Base-by-base conservation (phyloP, 2,888 invertebrate genomes). In the Meteorus colon region DNA sequence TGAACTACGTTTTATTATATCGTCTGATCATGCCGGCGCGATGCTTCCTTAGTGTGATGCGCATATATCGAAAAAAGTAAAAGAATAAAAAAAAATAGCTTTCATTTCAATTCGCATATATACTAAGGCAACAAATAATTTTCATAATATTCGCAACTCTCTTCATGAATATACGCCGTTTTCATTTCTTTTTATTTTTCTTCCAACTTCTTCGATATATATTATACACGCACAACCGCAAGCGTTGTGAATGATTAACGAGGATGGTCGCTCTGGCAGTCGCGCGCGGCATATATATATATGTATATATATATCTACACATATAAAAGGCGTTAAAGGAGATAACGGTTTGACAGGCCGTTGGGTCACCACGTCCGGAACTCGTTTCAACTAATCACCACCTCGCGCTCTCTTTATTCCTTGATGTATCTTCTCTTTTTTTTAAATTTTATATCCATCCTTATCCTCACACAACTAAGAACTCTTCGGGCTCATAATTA, bases 271-370 rank as follows among this genome's bases (percentile, higher is more conserved):
- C 69, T 55, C 63, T 60, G 62, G 73, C 73, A 76, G 75, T 72
- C 66, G 73, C 59, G 65, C 55, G 55, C 55, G 55, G 55, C n/a
- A 55, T 55, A 77, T 74, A 41, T 41, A 41, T 41, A 41, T 41
- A 41, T 41, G 8, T 41, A 34, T n/a, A n/a, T 24, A 24, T 24
- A 24, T 24, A 24, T 24, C 24, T 34, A 41, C 12, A 41, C 12
- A 41, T 41, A 55, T 55, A 63, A 78, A 79, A 78, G 80, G 80
- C 79, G 80, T 82, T 78, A 76, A 80, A 77, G 71, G 62, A 78
- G 82, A 82, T 82, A 83, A 82, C 81, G 80, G 78, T 78, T 77
- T 74, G 80, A 74, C 78, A 79, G 75, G 77, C 77, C 78, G 76
- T 76, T 76, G 73, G 77, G 79, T 81, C 78, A 79, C 80, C 76